Evolutionary conservation across 2,797 vertebrate genomes (phyloP).

Genomic region (Amphiprion clarkii): DNA sequence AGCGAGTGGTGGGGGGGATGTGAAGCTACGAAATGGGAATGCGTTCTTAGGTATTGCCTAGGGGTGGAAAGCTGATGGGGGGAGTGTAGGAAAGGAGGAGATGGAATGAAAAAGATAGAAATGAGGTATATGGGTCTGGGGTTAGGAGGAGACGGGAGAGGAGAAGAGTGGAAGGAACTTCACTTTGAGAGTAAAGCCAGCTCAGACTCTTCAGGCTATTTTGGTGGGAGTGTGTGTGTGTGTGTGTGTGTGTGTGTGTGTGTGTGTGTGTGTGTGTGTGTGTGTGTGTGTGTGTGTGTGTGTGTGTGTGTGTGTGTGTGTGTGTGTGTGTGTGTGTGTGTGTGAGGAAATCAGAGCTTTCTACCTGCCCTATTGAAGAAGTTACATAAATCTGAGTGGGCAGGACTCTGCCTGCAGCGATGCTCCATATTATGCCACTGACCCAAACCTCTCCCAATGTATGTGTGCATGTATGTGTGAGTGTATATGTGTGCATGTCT

Average conservation of each 20-base stretch:
- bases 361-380: conserved; percentile 73
- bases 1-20: conserved; percentile 53
- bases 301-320: conserved; percentile 19
- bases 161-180: conserved; percentile 39
- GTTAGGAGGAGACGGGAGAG: conserved; percentile 52
- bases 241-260: conserved; percentile 18
- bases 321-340: conserved; percentile 19
- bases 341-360: conserved; percentile 48
- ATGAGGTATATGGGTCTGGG: conserved; percentile 68
- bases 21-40: conserved; percentile 65
- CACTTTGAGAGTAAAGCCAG: conserved; percentile 52
- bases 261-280: conserved; percentile 18
- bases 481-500: not conserved
- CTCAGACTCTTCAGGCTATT: conserved; percentile 66
- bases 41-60: conserved; percentile 62
- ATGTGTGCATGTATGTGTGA: conserved; percentile 24
- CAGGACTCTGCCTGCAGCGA: conserved; percentile 71
- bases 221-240: conserved; percentile 35
- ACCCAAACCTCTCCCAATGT: conserved; percentile 48
- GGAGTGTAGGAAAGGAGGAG: conserved; percentile 44
- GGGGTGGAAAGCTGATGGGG: conserved; percentile 57
- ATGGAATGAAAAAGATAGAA: conserved; percentile 66
- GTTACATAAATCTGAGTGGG: conserved; percentile 82
- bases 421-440: conserved; percentile 69
- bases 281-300: conserved; percentile 17